Evolutionary conservation across 2,797 vertebrate genomes (phyloP).

Genomic region (Florisuga fusca): DNA sequence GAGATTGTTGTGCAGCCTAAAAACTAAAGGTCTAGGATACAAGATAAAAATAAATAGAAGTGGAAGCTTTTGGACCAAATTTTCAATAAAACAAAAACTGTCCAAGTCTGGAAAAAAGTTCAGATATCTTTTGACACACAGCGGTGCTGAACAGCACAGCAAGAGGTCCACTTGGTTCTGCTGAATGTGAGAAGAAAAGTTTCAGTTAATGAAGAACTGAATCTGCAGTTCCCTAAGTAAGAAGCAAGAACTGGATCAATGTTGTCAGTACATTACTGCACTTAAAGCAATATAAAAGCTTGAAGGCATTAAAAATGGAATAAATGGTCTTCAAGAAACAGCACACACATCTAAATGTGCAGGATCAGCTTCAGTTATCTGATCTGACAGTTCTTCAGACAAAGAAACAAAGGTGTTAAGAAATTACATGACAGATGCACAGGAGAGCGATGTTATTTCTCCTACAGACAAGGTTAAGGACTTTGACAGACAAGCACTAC

Average conservation of each 20-base stretch:
- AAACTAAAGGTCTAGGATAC: not conserved
- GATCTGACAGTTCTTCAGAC: not conserved
- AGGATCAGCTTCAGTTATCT: not conserved
- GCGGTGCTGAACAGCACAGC: not conserved
- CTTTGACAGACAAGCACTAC: not conserved
- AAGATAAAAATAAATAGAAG: too few species aligned
- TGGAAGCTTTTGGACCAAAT: not conserved
- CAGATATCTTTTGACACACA: accelerated
- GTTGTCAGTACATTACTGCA: not conserved
- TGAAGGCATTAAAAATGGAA: not conserved
- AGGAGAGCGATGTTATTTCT: not conserved
- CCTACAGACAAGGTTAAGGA: not conserved
- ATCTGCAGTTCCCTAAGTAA: not conserved
- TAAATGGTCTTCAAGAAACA: not conserved
- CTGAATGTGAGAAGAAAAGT: not conserved
- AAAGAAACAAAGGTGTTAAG: not conserved
- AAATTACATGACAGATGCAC: not conserved
- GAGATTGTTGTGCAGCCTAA: not conserved
- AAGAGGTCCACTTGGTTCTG: not conserved
- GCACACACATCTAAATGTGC: not conserved
- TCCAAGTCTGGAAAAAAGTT: too few species aligned
- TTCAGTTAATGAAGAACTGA: not conserved
- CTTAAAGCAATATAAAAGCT: not conserved
- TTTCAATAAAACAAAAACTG: not conserved
- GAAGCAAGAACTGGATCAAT: not conserved